Evolutionary conservation across 1,140 invertebrate genomes (phyloP), one percentile per base, ranked within the genome.

Genomic region (Littorina saxatilis): DNA sequence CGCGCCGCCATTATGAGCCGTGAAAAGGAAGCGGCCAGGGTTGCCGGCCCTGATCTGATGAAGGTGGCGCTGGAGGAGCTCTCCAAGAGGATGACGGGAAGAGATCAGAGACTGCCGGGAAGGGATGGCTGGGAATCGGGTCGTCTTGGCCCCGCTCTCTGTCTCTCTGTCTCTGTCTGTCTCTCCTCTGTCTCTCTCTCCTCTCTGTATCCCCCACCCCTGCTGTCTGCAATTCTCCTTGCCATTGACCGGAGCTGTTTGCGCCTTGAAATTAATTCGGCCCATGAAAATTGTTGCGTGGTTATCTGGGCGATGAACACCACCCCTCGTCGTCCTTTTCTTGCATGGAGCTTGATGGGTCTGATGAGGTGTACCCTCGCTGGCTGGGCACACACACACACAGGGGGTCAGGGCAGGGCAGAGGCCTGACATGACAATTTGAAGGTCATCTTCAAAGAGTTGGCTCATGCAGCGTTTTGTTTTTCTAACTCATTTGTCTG

Each of bases 21-120:
- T 78, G 76, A 78, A 78, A 78, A 63, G 76, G 76, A 78, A 58
- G 76, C 58, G 32, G 76, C 52, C 52, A 35, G 58, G 76, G 76
- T 66, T 27, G 58, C 37, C 76, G 55, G 39, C 58, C 75, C 75
- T 78, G 75, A 78, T 78, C 75, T 78, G 76, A 66, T 78, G 76
- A 78, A 78, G 76, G 76, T 78, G 76, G 76, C 39, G 74, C 52
- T 76, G 74, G 74, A 61, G 74, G 27, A 39, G 50, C 29, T 58
- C 50, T 52, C 35, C n/a, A 61, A 55, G 55, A 39, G 50, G 52
- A 35, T 76, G 74, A 52, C 74, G 74, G 74, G 74, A 76, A 76
- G 74, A 76, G 74, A 76, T 61, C 74, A 58, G 74, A 76, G 74
- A 40, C 52, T 27, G 23, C 7, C 35, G 70, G n/a, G 39, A n/a